A percentile compares a stretch with the other conserved stretches of the same genome.
phyloP scores from a whole-genome alignment of 2,797 vertebrate genomes.

The Sebastes elongatus region DNA sequence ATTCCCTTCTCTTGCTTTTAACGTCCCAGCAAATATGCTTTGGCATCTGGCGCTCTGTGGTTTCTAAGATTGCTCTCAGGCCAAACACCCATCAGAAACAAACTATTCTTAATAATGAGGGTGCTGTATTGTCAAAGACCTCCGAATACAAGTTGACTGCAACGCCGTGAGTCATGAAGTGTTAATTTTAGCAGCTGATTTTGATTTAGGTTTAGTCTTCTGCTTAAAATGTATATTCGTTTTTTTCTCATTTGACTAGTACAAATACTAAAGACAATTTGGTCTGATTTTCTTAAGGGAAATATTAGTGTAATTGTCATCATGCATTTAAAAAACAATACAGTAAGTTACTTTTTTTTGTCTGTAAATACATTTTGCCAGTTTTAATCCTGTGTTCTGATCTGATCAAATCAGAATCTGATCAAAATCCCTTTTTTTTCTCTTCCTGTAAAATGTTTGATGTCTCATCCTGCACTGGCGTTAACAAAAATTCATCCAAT shows the following conservation, averaged over 20 bases:
- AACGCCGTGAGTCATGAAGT: background rate
- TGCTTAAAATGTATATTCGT: background rate
- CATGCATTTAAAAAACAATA: background rate
- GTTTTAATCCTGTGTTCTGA: too few relatives aligned
- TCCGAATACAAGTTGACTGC: background rate
- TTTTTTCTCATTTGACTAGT: background rate
- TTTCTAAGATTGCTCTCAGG: background rate
- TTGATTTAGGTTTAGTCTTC: background rate
- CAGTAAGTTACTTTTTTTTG: background rate
- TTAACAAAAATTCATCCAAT: too few relatives aligned
- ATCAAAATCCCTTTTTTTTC: too few relatives aligned
- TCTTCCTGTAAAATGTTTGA: too few relatives aligned
- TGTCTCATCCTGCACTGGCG: too few relatives aligned
- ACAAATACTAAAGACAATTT: background rate
- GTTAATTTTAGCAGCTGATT: background rate
- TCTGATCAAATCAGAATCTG: too few relatives aligned
- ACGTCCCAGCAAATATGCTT: background rate
- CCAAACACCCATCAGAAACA: background rate
- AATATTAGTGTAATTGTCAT: background rate
- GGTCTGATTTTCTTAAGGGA: background rate
- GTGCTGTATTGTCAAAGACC: background rate
- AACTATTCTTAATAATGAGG: background rate
- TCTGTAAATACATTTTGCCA: too few relatives aligned
- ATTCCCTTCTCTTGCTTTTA: background rate
- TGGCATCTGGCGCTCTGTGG: background rate